Evolutionary conservation across 1,140 invertebrate species (phyloP).

Genomic region (Heliothis virescens): DNA sequence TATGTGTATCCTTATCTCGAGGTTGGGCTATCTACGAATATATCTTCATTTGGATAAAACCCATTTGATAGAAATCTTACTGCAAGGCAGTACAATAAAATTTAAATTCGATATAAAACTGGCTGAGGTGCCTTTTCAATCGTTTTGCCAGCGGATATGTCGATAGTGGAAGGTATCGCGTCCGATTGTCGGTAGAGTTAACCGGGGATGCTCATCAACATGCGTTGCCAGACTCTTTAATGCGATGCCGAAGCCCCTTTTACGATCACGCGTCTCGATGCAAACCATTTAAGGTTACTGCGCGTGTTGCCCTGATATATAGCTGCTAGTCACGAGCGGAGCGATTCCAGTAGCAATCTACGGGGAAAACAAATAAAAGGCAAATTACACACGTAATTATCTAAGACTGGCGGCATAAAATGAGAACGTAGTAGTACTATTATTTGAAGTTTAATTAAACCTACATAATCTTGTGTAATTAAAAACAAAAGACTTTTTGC

Average conservation of each 20-base stretch:
- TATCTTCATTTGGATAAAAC: constrained; percentile 40
- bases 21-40: constrained; percentile 14
- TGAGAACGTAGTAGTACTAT: neutral
- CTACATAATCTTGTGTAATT: neutral
- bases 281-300: constrained; percentile 56
- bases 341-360: constrained; percentile 49
- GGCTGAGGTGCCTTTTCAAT: constrained; percentile 34
- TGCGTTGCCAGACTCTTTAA: constrained; percentile 59
- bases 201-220: constrained; percentile 58
- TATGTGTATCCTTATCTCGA: neutral
- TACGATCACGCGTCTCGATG: constrained; percentile 56
- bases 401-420: neutral
- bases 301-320: constrained; percentile 56
- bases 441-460: neutral
- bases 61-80: constrained; percentile 32
- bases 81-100: constrained; percentile 37
- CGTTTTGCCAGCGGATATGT: constrained; percentile 41
- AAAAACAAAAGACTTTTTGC: neutral
- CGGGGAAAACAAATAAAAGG: constrained; percentile 36
- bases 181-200: constrained; percentile 58
- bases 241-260: constrained; percentile 54
- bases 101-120: constrained; percentile 46
- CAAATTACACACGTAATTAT: constrained; percentile 24
- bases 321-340: constrained; percentile 52
- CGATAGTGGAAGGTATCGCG: constrained; percentile 49